Evolutionary conservation across 2,888 invertebrate genomes (phyloP), one percentile per base, ranked within the genome.

Genomic region (Lepidocyrtoides sp.): DNA sequence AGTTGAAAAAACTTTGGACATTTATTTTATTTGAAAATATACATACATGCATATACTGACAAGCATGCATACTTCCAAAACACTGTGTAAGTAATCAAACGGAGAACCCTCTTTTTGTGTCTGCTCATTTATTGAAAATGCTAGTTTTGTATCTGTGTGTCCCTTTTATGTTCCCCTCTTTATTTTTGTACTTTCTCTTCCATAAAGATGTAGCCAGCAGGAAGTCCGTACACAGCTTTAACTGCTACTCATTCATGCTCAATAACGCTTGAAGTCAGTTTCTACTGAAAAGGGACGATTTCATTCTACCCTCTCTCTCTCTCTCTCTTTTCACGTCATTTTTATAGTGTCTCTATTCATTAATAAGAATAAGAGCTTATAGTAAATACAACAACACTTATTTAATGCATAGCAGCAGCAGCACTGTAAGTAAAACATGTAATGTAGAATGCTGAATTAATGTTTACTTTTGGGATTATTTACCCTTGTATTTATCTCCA

Each of bases 381-480:
- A 17, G 7, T n/a, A n/a, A n/a, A n/a, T n/a, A n/a, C n/a, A n/a
- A n/a, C n/a, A n/a, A n/a, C 29, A 54, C 32, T 44, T 77, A 17
- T 77, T 29, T 5, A 10, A 14, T 14, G 12, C 44, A 48, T 14
- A 66, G 29, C 23, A 20, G 32, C n/a, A n/a, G n/a, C 20, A 77
- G 14, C 60, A 32, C 14, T 36, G 29, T 1, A 66, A 63, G 69
- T 85, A 83, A 66, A 54, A 69, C 1, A 72, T 69, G 84, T 44
- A 36, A 14, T 32, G 36, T 32, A 44, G 29, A 79, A 54, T 77
- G 44, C 1, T 41, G 48, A 75, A 57, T 36, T 29, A 44, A 66
- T 87, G 87, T 79, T 87, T 87, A 57, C 87, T 79, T 87, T 77
- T 23, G 17, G 79, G 79, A 75, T 63, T 87, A 44, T 77, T 60